Evolutionary conservation across 2,888 invertebrate genomes (phyloP), one percentile per base, ranked within the genome.

Genomic region (Spisula subtruncata): DNA sequence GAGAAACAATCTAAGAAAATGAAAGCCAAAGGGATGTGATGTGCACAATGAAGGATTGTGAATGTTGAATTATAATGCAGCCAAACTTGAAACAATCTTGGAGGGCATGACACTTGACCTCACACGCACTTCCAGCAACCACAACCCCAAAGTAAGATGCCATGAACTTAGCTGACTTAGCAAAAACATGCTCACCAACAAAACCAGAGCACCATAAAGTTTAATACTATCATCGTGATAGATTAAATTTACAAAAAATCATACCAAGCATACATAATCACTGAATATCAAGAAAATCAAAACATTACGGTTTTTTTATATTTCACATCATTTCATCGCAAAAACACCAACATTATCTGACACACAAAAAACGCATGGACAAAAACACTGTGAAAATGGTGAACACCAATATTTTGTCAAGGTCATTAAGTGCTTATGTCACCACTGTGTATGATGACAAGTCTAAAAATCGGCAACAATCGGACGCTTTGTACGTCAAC

Each of bases 321-420:
- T 35, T 80, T 46, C 46, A 46, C 80, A 80, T 46, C 80, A 46
- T 80, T 80, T 46, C 20, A 35, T 20, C 20, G 6, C 75, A 75
- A 32, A 75, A 75, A 35, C n/a, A 41, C 2, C 8, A 35, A 16
- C 75, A 75, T 20, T 46, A 51, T 81, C 41, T 75, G 75, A 75
- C 75, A 75, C 75, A 75, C 71, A 75, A 75, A 75, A 71, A 75
- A 75, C 20, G 18, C 32, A 18, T 16, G 0, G 18, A 75, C 75
- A 75, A 75, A 75, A 75, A 75, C 35, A 32, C 0, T 5, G 16
- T 14, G 29, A 35, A 71, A 75, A 75, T 75, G 75, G 75, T 32
- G 32, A 75, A 75, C 35, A 75, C 75, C 75, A 75, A 75, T 75
- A 75, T 75, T 75, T 75, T 32, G 75, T 75, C 25, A 35, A 75